These are phyloP conservation scores for Crocallis elinguaria DNA, from an alignment of 2,888 invertebrate genomes.

Conservation along the genomic window DNA sequence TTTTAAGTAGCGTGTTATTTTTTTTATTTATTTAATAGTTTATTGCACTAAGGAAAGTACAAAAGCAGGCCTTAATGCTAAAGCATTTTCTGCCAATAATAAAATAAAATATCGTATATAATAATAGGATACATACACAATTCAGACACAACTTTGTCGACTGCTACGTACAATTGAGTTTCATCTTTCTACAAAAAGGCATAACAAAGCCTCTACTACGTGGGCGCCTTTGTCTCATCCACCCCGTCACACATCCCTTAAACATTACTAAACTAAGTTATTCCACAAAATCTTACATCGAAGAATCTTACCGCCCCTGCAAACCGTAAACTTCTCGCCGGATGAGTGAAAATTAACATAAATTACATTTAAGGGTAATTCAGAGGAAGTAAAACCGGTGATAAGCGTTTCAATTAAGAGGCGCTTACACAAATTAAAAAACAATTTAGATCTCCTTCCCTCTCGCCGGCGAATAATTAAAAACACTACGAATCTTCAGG, in stretches of 20 bases:
- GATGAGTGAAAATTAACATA: slow-evolving; percentile 42
- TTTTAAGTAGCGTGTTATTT: too few species aligned
- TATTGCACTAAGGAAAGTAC: too few species aligned
- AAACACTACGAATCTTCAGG: slow-evolving; percentile 39
- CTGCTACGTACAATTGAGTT: too few species aligned
- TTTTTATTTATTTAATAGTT: too few species aligned
- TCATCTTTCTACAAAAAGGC: too few species aligned
- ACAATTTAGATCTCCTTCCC: slow-evolving; percentile 44
- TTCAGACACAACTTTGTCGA: too few species aligned
- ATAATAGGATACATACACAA: too few species aligned
- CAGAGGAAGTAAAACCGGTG: slow-evolving; percentile 41
- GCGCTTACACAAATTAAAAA: slow-evolving; percentile 46
- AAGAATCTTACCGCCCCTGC: slow-evolving; percentile 3
- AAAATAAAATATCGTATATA: too few species aligned
- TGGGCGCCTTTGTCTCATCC: background rate
- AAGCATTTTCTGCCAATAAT: too few species aligned
- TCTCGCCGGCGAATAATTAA: slow-evolving; percentile 44
- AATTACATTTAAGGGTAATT: slow-evolving; percentile 38
- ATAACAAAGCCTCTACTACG: too few species aligned
- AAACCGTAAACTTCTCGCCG: slow-evolving; percentile 32
- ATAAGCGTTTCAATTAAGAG: slow-evolving; percentile 48
- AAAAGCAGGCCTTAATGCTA: too few species aligned
- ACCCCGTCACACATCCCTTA: background rate
- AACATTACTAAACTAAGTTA: slow-evolving; percentile 5
- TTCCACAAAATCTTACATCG: slow-evolving; percentile 6